These are phyloP conservation scores for Pseudotriccus pelzelni DNA, from an alignment of 2,797 vertebrate genomes.

Conservation along the genomic window DNA sequence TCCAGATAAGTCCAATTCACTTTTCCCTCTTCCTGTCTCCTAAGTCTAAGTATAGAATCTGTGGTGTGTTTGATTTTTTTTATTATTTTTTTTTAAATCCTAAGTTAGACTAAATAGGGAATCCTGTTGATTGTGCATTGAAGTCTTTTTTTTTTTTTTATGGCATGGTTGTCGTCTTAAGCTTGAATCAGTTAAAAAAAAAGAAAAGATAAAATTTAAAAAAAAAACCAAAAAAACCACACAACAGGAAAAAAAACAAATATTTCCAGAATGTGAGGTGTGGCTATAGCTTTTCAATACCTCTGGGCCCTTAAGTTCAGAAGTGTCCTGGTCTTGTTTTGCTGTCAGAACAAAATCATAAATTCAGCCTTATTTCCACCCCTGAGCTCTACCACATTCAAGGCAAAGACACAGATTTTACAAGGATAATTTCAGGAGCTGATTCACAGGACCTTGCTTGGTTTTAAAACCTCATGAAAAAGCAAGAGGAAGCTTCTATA, in stretches of 20 bases:
- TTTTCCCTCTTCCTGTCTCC: neutral
- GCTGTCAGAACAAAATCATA: neutral
- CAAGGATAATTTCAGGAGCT: neutral
- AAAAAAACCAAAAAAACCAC: neutral
- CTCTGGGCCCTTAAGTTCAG: neutral
- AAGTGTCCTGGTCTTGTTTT: neutral
- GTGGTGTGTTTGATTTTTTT: neutral
- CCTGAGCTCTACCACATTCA: fast-evolving
- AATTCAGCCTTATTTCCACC: neutral
- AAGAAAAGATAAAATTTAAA: too few relatives aligned
- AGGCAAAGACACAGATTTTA: neutral
- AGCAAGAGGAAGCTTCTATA: neutral
- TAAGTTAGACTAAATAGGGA: neutral
- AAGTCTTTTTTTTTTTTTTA: neutral
- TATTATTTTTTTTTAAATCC: neutral
- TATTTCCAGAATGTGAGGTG: neutral
- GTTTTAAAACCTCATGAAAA: neutral
- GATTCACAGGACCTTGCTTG: neutral
- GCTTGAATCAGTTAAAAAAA: neutral
- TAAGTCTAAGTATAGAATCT: neutral
- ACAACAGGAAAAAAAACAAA: neutral
- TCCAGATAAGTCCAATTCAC: neutral
- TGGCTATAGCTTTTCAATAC: neutral
- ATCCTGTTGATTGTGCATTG: neutral
- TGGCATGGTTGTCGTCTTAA: neutral